Evolutionary conservation across 2,888 invertebrate species (phyloP).

Genomic region (Scrobipalpa costella): DNA sequence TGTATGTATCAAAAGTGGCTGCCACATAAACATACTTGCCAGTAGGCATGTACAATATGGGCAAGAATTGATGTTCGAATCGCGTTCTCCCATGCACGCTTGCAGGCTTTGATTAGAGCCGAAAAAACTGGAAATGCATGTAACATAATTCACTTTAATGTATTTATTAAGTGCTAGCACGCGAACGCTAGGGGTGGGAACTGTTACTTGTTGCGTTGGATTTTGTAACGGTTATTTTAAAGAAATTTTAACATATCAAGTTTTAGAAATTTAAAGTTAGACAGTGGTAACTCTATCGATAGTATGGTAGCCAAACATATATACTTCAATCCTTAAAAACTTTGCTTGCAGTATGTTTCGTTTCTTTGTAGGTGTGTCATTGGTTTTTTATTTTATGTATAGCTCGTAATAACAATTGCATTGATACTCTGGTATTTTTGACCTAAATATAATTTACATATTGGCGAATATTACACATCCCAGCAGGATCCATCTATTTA

Average conservation of each 20-base stretch:
- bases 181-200: slow-evolving; percentile 38
- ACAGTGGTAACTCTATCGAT: neutral
- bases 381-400: too few relatives aligned
- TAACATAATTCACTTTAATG: slow-evolving; percentile 52
- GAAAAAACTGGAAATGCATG: slow-evolving; percentile 49
- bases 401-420: too few relatives aligned
- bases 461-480: too few relatives aligned
- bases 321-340: too few relatives aligned
- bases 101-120: slow-evolving; percentile 24
- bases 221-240: neutral
- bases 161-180: slow-evolving; percentile 63
- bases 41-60: neutral
- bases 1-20: neutral
- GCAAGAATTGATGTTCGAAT: slow-evolving; percentile 31
- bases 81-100: slow-evolving; percentile 25
- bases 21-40: neutral
- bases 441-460: too few relatives aligned
- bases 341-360: too few relatives aligned
- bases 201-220: slow-evolving; percentile 15
- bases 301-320: too few relatives aligned
- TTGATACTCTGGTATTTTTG: too few relatives aligned
- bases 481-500: too few relatives aligned
- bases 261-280: too few relatives aligned
- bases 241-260: too few relatives aligned
- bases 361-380: too few relatives aligned